phyloP scores from a whole-genome alignment of 30 jellyfish, hydroid and myxozoan genomes.

The Aurelia aurita region DNA sequence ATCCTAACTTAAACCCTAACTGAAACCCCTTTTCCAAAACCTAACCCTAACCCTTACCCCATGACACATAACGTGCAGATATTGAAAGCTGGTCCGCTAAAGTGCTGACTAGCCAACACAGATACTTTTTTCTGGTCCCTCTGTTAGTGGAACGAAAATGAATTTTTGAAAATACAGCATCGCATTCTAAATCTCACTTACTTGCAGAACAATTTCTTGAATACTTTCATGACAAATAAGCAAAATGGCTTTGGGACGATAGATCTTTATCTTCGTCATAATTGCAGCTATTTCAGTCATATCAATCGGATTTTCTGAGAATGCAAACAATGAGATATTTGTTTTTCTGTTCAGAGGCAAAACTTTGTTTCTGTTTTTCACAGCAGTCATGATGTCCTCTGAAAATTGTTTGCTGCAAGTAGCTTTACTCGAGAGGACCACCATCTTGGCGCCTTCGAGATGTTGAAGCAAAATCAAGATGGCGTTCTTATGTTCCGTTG shows the following conservation, averaged over 20 bases:
- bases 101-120: too few species aligned
- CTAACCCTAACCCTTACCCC: too few species aligned
- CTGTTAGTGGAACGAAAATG: too few species aligned
- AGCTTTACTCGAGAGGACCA: slow-evolving; percentile 38
- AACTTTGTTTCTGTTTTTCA: background rate
- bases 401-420: slow-evolving; percentile 32
- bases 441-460: slow-evolving; percentile 27
- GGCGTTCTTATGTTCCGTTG: slow-evolving; percentile 34
- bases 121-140: too few species aligned
- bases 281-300: slow-evolving; percentile 2
- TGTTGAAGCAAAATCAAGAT: slow-evolving; percentile 20
- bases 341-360: background rate
- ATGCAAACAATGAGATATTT: slow-evolving; percentile 5
- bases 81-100: too few species aligned
- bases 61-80: too few species aligned
- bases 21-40: too few species aligned
- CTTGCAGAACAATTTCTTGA: slow-evolving; percentile 42
- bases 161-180: background rate
- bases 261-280: slow-evolving; percentile 6
- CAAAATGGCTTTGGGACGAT: slow-evolving; percentile 5
- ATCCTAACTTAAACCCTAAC: too few species aligned
- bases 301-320: slow-evolving; percentile 6
- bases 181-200: background rate
- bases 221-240: background rate
- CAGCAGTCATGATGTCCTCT: background rate